phyloP scores from a whole-genome alignment of 2,888 invertebrate species.

The Scaeva pyrastri region DNA sequence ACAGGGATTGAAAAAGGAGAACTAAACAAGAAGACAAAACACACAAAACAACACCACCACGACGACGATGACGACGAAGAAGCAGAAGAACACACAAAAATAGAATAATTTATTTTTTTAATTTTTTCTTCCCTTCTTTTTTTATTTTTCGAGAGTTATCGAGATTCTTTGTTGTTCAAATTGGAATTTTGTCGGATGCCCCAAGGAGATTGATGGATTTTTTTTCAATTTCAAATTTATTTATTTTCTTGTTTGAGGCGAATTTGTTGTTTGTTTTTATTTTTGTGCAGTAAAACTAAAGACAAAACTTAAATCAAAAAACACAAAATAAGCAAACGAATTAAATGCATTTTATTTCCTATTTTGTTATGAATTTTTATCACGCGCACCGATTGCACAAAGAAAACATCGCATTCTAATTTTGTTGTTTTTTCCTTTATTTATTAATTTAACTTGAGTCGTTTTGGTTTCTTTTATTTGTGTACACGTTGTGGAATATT shows the following conservation, averaged over 20 bases:
- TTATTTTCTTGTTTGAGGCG: not conserved
- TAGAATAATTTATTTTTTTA: slow-evolving; percentile 20
- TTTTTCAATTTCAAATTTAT: slow-evolving; percentile 21
- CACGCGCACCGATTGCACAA: slow-evolving; percentile 26
- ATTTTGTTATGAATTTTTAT: not conserved
- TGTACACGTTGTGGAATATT: not conserved
- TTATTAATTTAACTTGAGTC: not conserved
- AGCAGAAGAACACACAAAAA: slow-evolving; percentile 8
- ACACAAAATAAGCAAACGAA: slow-evolving; percentile 10
- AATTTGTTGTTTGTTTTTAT: not conserved
- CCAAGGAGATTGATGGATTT: slow-evolving; percentile 19
- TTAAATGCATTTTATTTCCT: slow-evolving; percentile 35
- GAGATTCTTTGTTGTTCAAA: slow-evolving; percentile 32
- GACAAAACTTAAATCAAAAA: slow-evolving; percentile 21
- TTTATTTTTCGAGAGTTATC: not conserved
- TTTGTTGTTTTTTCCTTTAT: not conserved
- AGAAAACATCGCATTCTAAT: slow-evolving; percentile 20
- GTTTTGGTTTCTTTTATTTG: not conserved
- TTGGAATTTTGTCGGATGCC: slow-evolving; percentile 3
- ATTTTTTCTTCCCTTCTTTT: not conserved
- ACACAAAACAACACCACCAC: not conserved
- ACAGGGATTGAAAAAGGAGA: not conserved
- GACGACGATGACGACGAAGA: not conserved
- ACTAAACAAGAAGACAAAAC: not conserved
- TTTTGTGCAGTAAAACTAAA: not conserved